Percentiles rank a stretch among this genome's conserved stretches.
Conservation (phyloP, 2,797 vertebrate genomes). For the Alca torda region DNA sequence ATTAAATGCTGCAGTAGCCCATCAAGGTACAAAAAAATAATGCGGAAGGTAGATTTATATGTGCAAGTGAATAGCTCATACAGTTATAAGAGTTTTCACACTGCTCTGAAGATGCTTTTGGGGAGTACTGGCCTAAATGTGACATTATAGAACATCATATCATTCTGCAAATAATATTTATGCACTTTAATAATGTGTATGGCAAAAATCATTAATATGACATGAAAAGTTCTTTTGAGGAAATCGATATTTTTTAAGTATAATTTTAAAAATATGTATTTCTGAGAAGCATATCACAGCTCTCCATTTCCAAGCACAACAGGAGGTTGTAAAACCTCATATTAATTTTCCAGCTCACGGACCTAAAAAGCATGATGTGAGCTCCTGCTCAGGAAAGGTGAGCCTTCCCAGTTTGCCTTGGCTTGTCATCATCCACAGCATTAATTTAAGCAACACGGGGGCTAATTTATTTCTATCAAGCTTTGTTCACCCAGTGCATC, state of each 20-base stretch:
- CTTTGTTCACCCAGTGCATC: neutral
- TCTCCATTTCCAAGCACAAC: neutral
- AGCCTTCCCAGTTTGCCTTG: neutral
- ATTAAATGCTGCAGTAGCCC: neutral
- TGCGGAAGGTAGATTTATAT: neutral
- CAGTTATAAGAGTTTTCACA: neutral
- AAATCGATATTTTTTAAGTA: neutral
- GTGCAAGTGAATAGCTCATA: neutral
- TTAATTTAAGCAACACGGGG: neutral
- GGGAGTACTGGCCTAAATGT: neutral
- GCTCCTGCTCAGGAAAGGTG: neutral
- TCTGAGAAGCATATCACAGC: neutral
- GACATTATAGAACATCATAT: neutral
- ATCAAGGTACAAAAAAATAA: constrained; percentile 6
- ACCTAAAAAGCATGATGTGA: neutral
- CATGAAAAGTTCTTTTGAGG: neutral
- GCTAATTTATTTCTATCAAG: neutral
- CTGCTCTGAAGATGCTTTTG: constrained; percentile 6
- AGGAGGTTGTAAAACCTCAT: neutral
- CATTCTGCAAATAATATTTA: constrained; percentile 7
- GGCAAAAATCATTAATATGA: neutral
- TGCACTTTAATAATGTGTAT: neutral
- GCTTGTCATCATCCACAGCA: neutral
- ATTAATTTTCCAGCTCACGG: constrained; percentile 52
- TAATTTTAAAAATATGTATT: neutral